Base-by-base conservation (phyloP, 2,113 vertebrate genomes). In the Periophthalmodon schlosseri region DNA sequence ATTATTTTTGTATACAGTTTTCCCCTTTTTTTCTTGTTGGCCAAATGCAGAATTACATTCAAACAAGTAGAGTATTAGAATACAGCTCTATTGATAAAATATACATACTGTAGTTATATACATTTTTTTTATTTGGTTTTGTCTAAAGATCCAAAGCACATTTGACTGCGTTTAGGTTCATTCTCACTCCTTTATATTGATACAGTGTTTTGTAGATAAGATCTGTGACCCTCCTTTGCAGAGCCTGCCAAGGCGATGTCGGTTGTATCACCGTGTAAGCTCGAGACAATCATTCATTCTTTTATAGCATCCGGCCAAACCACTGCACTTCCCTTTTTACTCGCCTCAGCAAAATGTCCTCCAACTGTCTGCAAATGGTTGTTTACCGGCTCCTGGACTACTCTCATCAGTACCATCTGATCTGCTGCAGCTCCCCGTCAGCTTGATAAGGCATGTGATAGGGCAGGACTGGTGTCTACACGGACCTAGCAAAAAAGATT, bases 231-330 rank as follows among this genome's bases (percentile, higher is more conserved):
- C 18, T 20, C 1, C 20, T 39, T 39, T 65, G 33, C 33, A 65
- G 18, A 65, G 9, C 3, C 10, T 39, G 63, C 63, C 20, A 44
- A 65, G 34, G 18, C 4, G 6, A 36, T n/a, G 63, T 65, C 18
- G 10, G 1, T 39, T 18, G 63, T 39, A n/a, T 65, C 63, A 44
- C 34, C 21, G 63, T 5, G 36, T 36, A 44, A 65, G 63, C 36
- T 65, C 34, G n/a, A 21, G 63, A 65, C 33, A 34, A 64, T 65
- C 63, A 44, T 65, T 65, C 63, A 65, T 65, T 65, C 63, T 65
- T 65, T 65, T 65, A 65, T 65, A 44, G 63, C 33, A 44, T 65
- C 34, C 63, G 63, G 63, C 33, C 34, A 65, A 65, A 65, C 63
- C 18, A 44, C 20, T 44, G 63, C 63, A 44, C 18, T 65, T 65